Conservation (phyloP, 2,888 invertebrate genomes). For the Rotaria socialis region DNA sequence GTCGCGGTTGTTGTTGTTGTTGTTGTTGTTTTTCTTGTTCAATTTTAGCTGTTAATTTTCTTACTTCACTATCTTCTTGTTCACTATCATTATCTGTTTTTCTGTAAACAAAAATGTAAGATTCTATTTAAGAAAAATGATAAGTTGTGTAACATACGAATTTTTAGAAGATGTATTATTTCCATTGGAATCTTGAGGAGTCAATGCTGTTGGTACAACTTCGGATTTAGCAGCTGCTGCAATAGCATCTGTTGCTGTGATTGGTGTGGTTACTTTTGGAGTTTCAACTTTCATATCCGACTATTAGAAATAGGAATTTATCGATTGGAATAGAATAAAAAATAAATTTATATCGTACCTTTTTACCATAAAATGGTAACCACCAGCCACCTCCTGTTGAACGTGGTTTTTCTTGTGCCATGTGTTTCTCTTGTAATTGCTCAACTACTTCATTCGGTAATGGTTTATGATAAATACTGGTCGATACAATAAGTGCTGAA, state of each 20-base stretch:
- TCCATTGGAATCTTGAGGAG: background rate
- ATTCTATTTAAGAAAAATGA: background rate
- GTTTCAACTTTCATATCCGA: background rate
- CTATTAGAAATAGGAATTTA: background rate
- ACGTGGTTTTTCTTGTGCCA: constrained; percentile 24
- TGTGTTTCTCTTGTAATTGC: constrained; percentile 29
- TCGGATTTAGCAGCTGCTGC: background rate
- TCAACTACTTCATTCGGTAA: constrained; percentile 64
- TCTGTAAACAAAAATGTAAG: background rate
- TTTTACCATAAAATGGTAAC: constrained; percentile 15
- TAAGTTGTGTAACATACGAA: background rate
- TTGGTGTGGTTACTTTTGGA: background rate
- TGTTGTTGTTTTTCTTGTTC: constrained; percentile 48
- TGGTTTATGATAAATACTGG: constrained; percentile 78
- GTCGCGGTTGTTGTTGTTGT: background rate
- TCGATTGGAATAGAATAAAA: background rate
- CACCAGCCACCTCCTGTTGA: background rate
- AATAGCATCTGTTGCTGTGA: background rate
- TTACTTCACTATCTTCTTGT: constrained; percentile 33
- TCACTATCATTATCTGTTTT: constrained; percentile 30
- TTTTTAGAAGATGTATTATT: background rate
- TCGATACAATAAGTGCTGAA: constrained; percentile 79
- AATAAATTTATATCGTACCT: background rate
- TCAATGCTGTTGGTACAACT: background rate
- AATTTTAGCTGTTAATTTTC: constrained; percentile 50